Evolutionary conservation across 2,113 vertebrate genomes (phyloP).

Genomic region (Aphelocoma coerulescens): DNA sequence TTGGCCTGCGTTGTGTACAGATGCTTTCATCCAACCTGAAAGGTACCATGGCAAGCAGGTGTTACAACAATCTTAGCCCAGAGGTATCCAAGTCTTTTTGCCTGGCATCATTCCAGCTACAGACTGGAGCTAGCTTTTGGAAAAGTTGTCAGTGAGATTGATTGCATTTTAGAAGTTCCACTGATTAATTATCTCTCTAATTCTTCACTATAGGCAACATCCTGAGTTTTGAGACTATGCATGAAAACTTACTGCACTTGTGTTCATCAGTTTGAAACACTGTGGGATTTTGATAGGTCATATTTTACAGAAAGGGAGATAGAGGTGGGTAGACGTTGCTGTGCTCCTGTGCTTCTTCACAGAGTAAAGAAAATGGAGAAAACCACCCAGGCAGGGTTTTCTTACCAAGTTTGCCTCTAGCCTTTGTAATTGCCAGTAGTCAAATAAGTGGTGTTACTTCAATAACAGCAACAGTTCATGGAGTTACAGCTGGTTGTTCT

Average conservation of each 20-base stretch:
- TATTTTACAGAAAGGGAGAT: neutral
- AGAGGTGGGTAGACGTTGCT: neutral
- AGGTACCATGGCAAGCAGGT: slow-evolving; percentile 51
- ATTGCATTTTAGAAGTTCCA: slow-evolving; percentile 64
- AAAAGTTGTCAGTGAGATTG: slow-evolving; percentile 68
- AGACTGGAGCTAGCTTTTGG: slow-evolving; percentile 55
- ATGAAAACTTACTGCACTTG: neutral
- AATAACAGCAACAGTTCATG: neutral
- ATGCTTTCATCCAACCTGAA: slow-evolving; percentile 26
- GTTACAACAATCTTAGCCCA: slow-evolving; percentile 39
- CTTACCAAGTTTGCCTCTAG: neutral
- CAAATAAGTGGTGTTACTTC: neutral
- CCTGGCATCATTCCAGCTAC: slow-evolving; percentile 54
- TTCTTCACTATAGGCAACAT: slow-evolving; percentile 50
- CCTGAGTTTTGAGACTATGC: neutral
- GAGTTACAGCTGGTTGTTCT: neutral
- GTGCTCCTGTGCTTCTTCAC: neutral
- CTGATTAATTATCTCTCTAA: slow-evolving; percentile 62
- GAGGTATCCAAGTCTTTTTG: slow-evolving; percentile 32
- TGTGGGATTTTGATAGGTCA: neutral
- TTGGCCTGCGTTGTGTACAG: slow-evolving; percentile 6
- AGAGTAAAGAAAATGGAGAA: neutral
- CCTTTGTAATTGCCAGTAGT: neutral
- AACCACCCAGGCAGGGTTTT: neutral
- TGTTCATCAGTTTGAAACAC: neutral